Percentiles rank a stretch among this genome's conserved stretches.
phyloP scores from a whole-genome alignment of 2,888 invertebrate species.

The Phortica okadai region DNA sequence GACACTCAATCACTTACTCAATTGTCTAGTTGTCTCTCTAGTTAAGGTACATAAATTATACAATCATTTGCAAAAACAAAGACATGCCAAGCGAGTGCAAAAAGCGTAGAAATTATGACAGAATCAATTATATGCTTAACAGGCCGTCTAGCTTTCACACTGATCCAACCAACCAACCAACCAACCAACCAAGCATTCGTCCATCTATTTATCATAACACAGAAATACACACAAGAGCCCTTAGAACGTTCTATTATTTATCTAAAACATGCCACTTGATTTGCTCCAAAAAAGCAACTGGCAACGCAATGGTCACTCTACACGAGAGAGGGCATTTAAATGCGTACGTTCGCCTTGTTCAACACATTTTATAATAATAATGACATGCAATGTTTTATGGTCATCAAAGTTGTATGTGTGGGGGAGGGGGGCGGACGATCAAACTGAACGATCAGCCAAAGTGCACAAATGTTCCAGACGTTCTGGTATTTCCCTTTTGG shows the following conservation, averaged over 20 bases:
- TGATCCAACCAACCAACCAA: background rate
- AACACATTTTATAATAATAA: no score
- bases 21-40: background rate
- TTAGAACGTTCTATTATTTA: no score
- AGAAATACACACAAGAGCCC: background rate
- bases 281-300: no score
- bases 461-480: background rate
- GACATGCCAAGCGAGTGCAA: slow-evolving; percentile 13
- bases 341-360: no score
- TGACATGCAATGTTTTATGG: background rate
- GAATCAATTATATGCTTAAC: slow-evolving; percentile 43
- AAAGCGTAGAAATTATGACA: slow-evolving; percentile 44
- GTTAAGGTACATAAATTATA: background rate
- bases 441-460: background rate
- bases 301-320: no score
- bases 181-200: no score
- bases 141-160: background rate
- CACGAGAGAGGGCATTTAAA: no score
- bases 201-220: background rate
- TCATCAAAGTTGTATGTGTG: background rate
- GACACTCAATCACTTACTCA: background rate
- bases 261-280: no score
- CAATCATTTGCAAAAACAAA: background rate
- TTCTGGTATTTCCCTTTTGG: background rate
- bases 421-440: background rate